phyloP scores from a whole-genome alignment of 2,888 invertebrate genomes.

The Cheilosia urbana region DNA sequence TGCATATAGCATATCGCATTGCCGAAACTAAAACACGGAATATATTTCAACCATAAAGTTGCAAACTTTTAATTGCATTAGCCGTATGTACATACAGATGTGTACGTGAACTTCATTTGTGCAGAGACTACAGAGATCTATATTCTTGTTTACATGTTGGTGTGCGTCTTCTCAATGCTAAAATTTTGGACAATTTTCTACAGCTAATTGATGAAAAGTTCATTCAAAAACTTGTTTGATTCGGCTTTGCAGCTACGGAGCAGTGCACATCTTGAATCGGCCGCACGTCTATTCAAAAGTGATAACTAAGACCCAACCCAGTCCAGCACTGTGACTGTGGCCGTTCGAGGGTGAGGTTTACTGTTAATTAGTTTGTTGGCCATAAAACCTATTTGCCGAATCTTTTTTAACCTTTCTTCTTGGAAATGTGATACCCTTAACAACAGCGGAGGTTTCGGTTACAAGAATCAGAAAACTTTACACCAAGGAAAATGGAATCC shows the following conservation, averaged over 20 bases:
- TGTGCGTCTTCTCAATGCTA: slow-evolving; percentile 15
- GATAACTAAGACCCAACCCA: slow-evolving; percentile 3
- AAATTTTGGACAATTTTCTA: slow-evolving; percentile 43
- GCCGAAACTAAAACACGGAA: slow-evolving; percentile 31
- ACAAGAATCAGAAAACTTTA: slow-evolving; percentile 42
- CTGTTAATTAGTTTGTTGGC: slow-evolving; percentile 68
- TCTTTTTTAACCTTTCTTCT: slow-evolving; percentile 39
- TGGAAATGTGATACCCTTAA: slow-evolving; percentile 38
- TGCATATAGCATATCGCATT: slow-evolving; percentile 45
- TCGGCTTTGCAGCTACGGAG: neutral
- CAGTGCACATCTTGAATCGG: neutral
- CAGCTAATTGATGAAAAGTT: slow-evolving; percentile 60
- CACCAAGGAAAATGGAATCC: slow-evolving; percentile 27
- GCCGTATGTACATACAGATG: neutral
- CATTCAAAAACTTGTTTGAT: slow-evolving; percentile 16
- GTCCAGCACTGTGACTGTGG: neutral
- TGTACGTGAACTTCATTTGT: neutral
- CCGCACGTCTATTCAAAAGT: neutral
- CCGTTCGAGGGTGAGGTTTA: slow-evolving; percentile 34
- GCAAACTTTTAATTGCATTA: slow-evolving; percentile 69
- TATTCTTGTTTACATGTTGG: slow-evolving; percentile 15
- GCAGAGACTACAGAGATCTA: slow-evolving; percentile 11
- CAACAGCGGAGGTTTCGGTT: slow-evolving; percentile 29
- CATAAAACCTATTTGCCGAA: slow-evolving; percentile 44
- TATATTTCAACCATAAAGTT: slow-evolving; percentile 42